These are phyloP conservation scores for Sarcophaga carnaria DNA, from an alignment of 2,888 invertebrate genomes.

Conservation along the genomic window DNA sequence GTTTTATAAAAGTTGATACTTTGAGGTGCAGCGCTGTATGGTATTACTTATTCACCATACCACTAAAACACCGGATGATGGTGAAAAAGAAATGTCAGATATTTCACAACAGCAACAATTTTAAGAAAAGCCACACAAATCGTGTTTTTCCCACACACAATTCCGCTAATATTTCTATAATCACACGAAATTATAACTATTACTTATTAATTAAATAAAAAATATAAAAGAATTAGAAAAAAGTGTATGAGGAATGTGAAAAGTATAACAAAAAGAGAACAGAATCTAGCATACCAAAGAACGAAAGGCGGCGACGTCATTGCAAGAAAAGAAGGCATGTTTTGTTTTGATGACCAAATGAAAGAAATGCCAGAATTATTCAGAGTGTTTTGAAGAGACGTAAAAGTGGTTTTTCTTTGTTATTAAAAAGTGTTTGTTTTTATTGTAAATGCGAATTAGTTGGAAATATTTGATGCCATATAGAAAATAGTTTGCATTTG, in stretches of 20 bases:
- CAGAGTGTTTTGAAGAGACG: background rate
- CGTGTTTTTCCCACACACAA: slow-evolving; percentile 47
- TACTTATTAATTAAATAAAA: background rate
- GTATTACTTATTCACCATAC: slow-evolving; percentile 27
- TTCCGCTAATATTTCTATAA: background rate
- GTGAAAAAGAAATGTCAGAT: slow-evolving; percentile 53
- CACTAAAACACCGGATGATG: slow-evolving; percentile 37
- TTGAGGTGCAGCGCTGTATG: background rate
- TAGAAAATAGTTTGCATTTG: background rate
- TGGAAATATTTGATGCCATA: too few relatives aligned
- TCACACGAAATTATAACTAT: background rate
- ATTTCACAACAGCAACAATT: slow-evolving; percentile 66
- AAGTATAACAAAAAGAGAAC: background rate
- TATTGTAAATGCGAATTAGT: background rate
- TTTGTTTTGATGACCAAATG: slow-evolving; percentile 16
- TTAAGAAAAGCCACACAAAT: slow-evolving; percentile 25
- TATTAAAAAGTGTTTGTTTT: background rate
- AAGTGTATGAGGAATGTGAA: background rate
- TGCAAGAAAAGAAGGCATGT: slow-evolving; percentile 4
- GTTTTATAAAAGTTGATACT: background rate
- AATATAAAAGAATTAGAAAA: background rate
- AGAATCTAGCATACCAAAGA: background rate
- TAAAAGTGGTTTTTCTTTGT: background rate
- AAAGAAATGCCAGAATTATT: background rate
- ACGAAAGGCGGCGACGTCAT: slow-evolving; percentile 8